Base-by-base conservation (phyloP, 2,113 vertebrate genomes). In the Ovibos moschatus region DNA sequence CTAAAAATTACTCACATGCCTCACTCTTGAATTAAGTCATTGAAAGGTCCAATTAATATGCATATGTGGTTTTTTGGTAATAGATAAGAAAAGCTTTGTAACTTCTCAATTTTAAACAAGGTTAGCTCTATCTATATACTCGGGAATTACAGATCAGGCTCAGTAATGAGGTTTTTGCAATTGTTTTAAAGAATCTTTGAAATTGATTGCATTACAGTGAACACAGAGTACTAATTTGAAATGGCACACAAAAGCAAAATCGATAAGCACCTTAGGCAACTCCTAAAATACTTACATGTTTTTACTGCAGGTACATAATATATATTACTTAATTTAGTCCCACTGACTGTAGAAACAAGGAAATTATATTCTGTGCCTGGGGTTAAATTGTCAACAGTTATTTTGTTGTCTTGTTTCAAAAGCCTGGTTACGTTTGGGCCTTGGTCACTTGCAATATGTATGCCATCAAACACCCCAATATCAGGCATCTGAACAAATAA, bases 301-400 rank as follows among this genome's bases (percentile, higher is more conserved):
- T 98, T 99, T 93, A 99, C 94, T 81, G 96, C 95, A 51, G 87
- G 93, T 53, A 99, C 64, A 82, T n/a, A 79, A 97, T 98, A 99
- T 25, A 92, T 96, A 9, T 98, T 98, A 93, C 99, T 99, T 83
- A 98, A 97, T 97, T 98, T 98, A 62, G 98, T 97, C 60, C 97
- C 96, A 96, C 99, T 99, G 94, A 98, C 99, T 94, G 98, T 99
- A 60, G 97, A 99, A 83, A 99, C 90, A 15, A 53, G 96, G 76
- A 99, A 99, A 93, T 99, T 97, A 95, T 99, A 99, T 90, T 99
- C 98, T 64, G 97, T 99, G 92, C 99, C 99, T 40, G 99, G 98
- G 71, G 86, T 98, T 94, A 99, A 99, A 93, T 98, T 98, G 83
- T 81, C 96, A 71, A 99, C n/a, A 17, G 76, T 98, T 95, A 99